Conservation (phyloP, 2,797 vertebrate genomes). For the Peromyscus melanophrys region DNA sequence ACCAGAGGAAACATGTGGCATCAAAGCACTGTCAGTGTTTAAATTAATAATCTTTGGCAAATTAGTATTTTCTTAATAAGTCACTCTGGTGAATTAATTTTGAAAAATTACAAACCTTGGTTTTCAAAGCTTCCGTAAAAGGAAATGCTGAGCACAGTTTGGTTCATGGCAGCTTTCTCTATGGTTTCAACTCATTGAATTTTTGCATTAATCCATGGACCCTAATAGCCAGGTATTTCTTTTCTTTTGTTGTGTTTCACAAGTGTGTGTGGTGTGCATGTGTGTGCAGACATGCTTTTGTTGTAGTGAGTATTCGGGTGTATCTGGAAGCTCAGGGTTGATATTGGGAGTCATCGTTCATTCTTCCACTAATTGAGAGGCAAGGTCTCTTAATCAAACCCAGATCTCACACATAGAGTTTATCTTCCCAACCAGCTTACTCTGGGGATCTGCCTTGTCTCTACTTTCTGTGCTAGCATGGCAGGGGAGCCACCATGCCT, state of each 20-base stretch:
- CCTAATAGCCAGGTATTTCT: background rate
- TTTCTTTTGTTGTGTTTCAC: background rate
- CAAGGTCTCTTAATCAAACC: background rate
- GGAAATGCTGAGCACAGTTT: background rate
- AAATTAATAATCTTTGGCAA: constrained; percentile 72
- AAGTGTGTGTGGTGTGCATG: background rate
- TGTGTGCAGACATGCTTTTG: background rate
- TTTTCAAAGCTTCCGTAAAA: constrained; percentile 26
- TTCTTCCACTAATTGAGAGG: background rate
- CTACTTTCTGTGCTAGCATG: background rate
- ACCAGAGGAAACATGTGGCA: constrained; percentile 29
- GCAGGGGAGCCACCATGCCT: background rate
- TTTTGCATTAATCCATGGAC: background rate
- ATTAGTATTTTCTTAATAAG: constrained; percentile 23
- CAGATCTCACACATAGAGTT: background rate
- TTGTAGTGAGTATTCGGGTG: background rate
- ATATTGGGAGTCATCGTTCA: background rate
- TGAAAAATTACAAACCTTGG: constrained; percentile 20
- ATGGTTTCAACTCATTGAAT: background rate
- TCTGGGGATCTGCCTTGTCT: background rate
- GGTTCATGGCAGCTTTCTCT: background rate
- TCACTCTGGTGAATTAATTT: constrained; percentile 14
- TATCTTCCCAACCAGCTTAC: background rate
- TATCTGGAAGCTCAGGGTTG: no score
- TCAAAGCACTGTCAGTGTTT: constrained; percentile 77